Evolutionary conservation across 2,113 vertebrate genomes (phyloP).

Genomic region (Ceyx margarethae): DNA sequence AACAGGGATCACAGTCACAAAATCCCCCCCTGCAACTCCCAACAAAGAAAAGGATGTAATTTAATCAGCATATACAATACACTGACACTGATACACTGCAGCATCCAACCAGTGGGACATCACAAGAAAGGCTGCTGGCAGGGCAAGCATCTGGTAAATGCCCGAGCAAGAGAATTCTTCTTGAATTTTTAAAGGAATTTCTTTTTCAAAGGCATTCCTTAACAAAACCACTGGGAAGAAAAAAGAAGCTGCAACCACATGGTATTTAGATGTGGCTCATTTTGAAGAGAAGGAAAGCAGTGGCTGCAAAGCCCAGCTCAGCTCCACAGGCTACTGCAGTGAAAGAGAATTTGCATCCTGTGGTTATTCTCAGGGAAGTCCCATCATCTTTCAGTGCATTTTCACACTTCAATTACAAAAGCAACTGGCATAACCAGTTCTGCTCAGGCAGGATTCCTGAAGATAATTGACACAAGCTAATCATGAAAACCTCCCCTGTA

Average conservation of each 20-base stretch:
- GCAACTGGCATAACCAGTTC: slow-evolving; percentile 7
- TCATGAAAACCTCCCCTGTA: not conserved
- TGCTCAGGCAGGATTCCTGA: not conserved
- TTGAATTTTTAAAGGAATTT: not conserved
- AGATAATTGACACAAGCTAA: not conserved
- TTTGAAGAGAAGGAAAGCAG: not conserved
- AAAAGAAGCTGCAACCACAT: not conserved
- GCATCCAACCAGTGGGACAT: not conserved
- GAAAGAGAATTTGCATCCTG: not conserved
- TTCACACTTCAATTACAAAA: not conserved
- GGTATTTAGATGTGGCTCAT: not conserved
- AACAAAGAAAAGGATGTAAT: not conserved
- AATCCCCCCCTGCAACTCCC: not conserved
- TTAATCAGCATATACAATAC: not conserved
- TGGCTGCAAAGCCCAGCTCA: not conserved
- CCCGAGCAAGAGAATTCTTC: not conserved
- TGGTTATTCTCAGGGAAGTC: not conserved
- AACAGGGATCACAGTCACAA: not conserved
- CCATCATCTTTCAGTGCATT: not conserved
- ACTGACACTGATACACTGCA: not conserved
- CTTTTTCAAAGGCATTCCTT: not conserved
- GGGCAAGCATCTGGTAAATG: not conserved
- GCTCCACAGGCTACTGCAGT: not conserved
- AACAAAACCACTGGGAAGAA: not conserved
- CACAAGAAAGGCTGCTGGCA: not conserved